phyloP scores from a whole-genome alignment of 35 echinoderm and acorn worm genomes.

The Lytechinus pictus region DNA sequence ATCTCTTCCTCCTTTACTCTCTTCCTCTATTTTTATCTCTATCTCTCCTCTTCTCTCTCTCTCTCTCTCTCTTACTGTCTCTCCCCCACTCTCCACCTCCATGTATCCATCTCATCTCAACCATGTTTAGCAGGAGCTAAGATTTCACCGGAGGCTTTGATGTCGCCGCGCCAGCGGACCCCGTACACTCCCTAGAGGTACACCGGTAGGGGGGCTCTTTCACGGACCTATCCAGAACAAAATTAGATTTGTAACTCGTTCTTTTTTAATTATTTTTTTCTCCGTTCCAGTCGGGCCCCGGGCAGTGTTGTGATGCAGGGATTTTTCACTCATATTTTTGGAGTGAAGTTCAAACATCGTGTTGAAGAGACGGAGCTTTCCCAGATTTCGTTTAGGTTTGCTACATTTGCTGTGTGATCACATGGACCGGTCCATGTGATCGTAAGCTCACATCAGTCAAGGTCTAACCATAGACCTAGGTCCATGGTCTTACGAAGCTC shows the following conservation, averaged over 20 bases:
- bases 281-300: constrained; percentile 17
- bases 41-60: background rate
- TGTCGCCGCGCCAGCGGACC: constrained; percentile 45
- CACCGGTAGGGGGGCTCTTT: constrained; percentile 22
- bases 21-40: background rate
- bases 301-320: constrained; percentile 48
- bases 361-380: background rate
- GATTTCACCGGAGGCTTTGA: constrained; percentile 49
- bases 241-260: constrained; percentile 58
- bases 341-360: constrained; percentile 31
- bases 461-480: no score
- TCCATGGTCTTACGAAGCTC: no score
- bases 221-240: background rate
- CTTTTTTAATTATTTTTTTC: constrained; percentile 16
- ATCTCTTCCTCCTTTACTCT: background rate
- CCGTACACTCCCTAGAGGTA: constrained; percentile 25
- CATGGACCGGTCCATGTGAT: no score
- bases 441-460: no score
- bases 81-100: background rate
- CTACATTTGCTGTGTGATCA: no score
- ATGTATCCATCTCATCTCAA: background rate
- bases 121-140: constrained; percentile 28
- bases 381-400: no score
- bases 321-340: background rate
- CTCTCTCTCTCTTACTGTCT: background rate